Evolutionary conservation across 2,113 vertebrate genomes (phyloP).

Genomic region (Saguinus imperator): DNA sequence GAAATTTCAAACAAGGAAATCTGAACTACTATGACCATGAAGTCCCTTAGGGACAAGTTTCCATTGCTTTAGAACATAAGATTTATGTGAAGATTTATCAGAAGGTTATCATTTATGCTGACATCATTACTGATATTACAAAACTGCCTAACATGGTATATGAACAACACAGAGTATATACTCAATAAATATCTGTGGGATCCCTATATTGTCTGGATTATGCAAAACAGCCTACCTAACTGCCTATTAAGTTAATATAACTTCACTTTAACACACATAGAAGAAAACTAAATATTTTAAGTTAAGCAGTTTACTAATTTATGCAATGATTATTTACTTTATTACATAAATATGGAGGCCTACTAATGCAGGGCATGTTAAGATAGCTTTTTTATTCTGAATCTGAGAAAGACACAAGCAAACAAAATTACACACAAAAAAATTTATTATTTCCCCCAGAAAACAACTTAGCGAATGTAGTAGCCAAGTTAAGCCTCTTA

Average conservation of each 20-base stretch:
- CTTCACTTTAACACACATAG: neutral
- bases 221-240: neutral
- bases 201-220: neutral
- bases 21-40: neutral
- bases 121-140: neutral
- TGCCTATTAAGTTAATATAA: neutral
- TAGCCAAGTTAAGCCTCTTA: neutral
- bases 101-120: neutral
- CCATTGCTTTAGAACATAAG: constrained; percentile 26
- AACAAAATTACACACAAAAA: neutral
- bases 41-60: neutral
- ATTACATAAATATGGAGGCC: neutral
- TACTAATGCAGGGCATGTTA: neutral
- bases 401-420: neutral
- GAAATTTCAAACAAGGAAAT: constrained; percentile 15
- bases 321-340: no score
- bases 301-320: neutral
- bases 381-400: neutral
- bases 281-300: neutral
- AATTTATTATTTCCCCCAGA: neutral
- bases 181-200: neutral
- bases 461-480: neutral
- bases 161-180: neutral
- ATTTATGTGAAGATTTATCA: constrained; percentile 21
- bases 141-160: neutral